Evolutionary conservation across 2,888 invertebrate species (phyloP), one percentile per base, ranked within the genome.

Genomic region (Biston betularia): DNA sequence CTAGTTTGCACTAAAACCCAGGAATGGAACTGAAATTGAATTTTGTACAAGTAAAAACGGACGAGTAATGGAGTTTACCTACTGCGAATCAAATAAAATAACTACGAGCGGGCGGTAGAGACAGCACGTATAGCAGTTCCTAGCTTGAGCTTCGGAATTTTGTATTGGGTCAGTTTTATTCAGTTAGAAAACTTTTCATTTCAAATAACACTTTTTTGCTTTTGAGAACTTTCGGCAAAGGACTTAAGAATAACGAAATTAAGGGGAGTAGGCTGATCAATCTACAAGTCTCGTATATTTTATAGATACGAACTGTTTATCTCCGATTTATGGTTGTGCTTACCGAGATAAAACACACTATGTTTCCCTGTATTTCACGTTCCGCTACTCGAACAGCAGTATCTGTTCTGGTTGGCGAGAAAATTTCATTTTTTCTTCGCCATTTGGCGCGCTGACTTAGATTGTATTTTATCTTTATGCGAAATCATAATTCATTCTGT

Each of bases 391-490:
- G 78, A 79, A 71, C 79, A 80, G 70, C 79, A 81, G 84, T 86
- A 81, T 86, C 84, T 86, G 81, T 82, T 87, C 84, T 84, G 24
- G 24, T 24, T 24, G 78, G 75, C 79, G 80, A 88, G 86, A 83
- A 90, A 89, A 90, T 88, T 86, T 86, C 83, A 85, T 90, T 92
- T 91, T 89, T 90, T 90, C 89, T 87, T 79, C 84, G 78, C 87
- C 88, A 88, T 91, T 92, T 89, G 88, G 87, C 88, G 84, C 85
- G 88, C 85, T 87, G 83, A 88, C 89, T 90, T 89, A 89, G 89
- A 89, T 90, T 91, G 88, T 92, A 89, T 90, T 90, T 92, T 92
- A 92, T 92, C 90, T 92, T 92, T 90, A 92, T 90, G 89, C 81
- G 90, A 89, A 90, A 92, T 91, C 92, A 89, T 92, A 92, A 90